Percentiles rank a stretch among this genome's conserved stretches.
These are phyloP conservation scores for Eonycteris spelaea DNA, from an alignment of 2,113 vertebrate species.

Conservation along the genomic window DNA sequence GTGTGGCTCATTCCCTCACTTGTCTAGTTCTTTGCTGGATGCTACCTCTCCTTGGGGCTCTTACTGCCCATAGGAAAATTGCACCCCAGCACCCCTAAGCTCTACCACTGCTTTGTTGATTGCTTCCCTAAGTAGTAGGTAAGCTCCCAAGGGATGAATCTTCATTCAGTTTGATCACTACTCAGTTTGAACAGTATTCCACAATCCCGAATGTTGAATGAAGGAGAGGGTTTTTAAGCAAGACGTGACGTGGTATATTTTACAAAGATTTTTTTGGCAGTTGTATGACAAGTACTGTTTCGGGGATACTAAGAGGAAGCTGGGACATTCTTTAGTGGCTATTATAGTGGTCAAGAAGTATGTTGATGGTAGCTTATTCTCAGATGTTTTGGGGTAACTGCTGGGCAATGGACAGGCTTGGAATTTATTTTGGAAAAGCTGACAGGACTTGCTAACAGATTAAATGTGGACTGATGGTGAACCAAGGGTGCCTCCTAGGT, in stretches of 20 bases:
- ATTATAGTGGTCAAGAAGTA: accelerated
- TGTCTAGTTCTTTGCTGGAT: background rate
- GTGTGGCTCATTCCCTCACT: background rate
- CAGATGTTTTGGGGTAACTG: background rate
- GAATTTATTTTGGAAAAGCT: background rate
- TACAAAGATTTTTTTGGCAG: background rate
- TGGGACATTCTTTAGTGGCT: background rate
- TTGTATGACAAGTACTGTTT: too few species aligned
- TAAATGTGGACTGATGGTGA: background rate
- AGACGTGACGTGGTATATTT: background rate
- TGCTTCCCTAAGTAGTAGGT: background rate
- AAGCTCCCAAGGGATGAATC: background rate
- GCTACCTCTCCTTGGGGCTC: background rate
- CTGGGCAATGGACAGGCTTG: background rate
- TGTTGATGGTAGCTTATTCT: background rate
- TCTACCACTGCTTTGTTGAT: background rate
- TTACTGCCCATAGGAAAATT: background rate
- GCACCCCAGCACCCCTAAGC: accelerated
- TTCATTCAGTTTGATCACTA: background rate
- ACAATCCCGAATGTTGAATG: background rate
- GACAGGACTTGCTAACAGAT: background rate
- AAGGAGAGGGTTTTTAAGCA: background rate
- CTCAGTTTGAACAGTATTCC: background rate
- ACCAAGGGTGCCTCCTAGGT: background rate
- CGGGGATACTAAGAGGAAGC: background rate